Evolutionary conservation across 1,140 invertebrate genomes (phyloP).

Genomic region (Apis cerana): DNA sequence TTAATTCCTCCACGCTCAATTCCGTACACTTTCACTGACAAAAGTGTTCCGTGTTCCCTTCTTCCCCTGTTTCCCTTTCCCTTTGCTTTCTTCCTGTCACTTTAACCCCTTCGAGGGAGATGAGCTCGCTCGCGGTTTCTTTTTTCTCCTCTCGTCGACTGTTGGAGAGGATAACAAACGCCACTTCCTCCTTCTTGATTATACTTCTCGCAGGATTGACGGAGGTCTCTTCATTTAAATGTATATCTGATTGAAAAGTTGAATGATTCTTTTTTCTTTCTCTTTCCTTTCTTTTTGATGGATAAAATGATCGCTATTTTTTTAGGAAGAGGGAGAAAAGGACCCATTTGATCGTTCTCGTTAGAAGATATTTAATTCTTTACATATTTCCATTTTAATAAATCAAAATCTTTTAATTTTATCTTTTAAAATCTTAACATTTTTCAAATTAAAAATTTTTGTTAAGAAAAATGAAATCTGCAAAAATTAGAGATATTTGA

Average conservation of each 20-base stretch:
- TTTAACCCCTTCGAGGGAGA: constrained; percentile 21
- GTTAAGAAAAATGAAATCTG: no score
- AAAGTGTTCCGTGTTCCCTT: constrained; percentile 21
- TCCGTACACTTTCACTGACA: constrained; percentile 30
- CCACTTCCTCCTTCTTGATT: constrained; percentile 44
- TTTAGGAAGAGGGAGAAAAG: background rate
- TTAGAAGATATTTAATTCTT: no score
- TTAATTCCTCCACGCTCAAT: constrained; percentile 56
- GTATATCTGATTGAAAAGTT: background rate
- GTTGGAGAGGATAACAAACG: constrained; percentile 43
- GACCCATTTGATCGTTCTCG: no score
- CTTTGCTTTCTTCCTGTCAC: constrained; percentile 13
- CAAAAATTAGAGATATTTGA: no score
- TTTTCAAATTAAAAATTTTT: no score
- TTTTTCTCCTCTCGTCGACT: constrained; percentile 6
- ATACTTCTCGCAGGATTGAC: constrained; percentile 17
- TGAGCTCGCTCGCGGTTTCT: constrained; percentile 15
- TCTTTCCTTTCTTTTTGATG: background rate
- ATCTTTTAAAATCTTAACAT: no score
- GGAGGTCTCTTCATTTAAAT: constrained; percentile 42
- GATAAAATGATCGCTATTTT: background rate
- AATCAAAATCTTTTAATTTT: no score
- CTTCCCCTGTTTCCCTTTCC: background rate
- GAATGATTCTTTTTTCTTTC: background rate
- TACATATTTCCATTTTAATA: no score